Base-by-base conservation (phyloP, 1,140 invertebrate genomes). In the Drosophila lowei region DNA sequence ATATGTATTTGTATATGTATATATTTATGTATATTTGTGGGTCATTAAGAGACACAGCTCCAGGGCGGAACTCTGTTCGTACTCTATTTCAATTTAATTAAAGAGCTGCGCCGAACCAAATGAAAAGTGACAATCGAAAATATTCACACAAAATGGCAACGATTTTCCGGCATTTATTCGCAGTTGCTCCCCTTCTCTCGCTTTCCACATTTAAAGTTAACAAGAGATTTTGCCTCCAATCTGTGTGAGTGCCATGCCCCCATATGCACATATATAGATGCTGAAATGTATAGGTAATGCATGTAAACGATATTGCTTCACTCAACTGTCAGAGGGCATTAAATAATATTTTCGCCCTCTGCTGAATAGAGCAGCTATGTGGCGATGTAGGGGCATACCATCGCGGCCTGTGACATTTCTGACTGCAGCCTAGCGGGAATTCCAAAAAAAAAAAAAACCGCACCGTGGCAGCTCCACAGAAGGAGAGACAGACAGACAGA, bases 221-320 rank as follows among this genome's bases (percentile, higher is more conserved):
- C 63, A 56, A 73, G 41, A 50, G 68, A 54, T 54, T 62, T 54
- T 41, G 46, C 30, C 52, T 28, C 13, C 28, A 85, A 85, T 86
- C 83, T 86, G 77, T 70, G 60, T 86, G 80, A 81, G 79, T 77
- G 74, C 49, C 63, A 53, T 21, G 25, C 8, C 28, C 21, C 43
- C 16, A 15, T n/a, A n/a, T 49, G 15, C 42, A 34, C 18, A 16
- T 38, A 18, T 13, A 41, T 50, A 21, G 13, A 34, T 49, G 21
- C 46, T 18, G 11, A 16, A 46, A 49, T 18, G 13, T 63, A 73
- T 86, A 76, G 71, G 81, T 86, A 74, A 88, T 83, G 75, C 78
- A 83, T 88, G 83, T 86, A 88, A 86, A 79, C 78, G 78, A 86
- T 86, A 86, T 86, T 88, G 74, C 78, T 83, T 88, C 83, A 83